These are phyloP conservation scores for Drosophila subobscura DNA, from an alignment of 1,140 invertebrate species.

Conservation along the genomic window DNA sequence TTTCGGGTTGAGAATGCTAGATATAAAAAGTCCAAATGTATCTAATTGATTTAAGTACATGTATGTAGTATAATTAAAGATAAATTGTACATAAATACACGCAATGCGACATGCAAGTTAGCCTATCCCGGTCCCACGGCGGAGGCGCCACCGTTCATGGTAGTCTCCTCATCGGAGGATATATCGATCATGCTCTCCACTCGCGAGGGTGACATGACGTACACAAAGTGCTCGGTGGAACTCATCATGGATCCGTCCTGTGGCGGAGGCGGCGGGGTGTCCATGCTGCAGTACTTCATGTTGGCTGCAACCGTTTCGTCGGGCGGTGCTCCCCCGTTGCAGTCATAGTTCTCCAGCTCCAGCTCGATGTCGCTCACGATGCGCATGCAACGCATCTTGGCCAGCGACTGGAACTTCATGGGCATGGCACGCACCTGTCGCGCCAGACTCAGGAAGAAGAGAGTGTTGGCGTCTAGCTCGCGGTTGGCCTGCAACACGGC, in stretches of 20 bases:
- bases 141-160: slow-evolving; percentile 49
- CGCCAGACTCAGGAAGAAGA: slow-evolving; percentile 78
- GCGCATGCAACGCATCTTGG: slow-evolving; percentile 83
- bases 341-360: slow-evolving; percentile 77
- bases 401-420: slow-evolving; percentile 77
- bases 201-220: slow-evolving; percentile 81
- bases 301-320: slow-evolving; percentile 60
- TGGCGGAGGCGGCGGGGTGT: slow-evolving; percentile 67
- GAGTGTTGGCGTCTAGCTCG: slow-evolving; percentile 78
- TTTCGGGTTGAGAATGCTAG: no score
- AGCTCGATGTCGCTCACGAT: slow-evolving; percentile 80
- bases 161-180: slow-evolving; percentile 78
- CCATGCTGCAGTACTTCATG: slow-evolving; percentile 71
- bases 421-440: slow-evolving; percentile 78
- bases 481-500: slow-evolving; percentile 77
- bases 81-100: no score
- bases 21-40: no score
- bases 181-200: slow-evolving; percentile 83
- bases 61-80: no score
- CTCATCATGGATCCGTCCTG: slow-evolving; percentile 47
- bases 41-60: no score
- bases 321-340: slow-evolving; percentile 56
- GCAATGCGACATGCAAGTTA: no score
- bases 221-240: slow-evolving; percentile 78
- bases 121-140: no score